Evolutionary conservation across 2,888 invertebrate species (phyloP), one percentile per base, ranked within the genome.

Genomic region (Operophtera brumata): DNA sequence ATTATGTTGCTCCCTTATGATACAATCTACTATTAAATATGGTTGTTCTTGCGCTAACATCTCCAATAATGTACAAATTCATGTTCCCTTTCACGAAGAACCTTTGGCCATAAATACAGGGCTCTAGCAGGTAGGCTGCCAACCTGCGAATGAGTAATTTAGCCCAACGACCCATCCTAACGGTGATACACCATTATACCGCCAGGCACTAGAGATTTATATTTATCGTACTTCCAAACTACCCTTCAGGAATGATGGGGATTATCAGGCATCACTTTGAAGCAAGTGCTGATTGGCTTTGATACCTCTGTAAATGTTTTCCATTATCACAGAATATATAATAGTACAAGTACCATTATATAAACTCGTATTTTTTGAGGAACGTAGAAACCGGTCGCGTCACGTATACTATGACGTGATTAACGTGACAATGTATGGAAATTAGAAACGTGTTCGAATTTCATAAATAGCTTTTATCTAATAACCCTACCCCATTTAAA

Each of bases 141-240:
- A 64, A 62, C 56, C 54, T 59, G 65, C 54, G 46, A 64, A 62
- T 62, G 62, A 59, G 54, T 59, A 65, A 50, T 67, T 65, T 49
- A 50, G 53, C 28, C 51, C 35, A 51, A 61, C 13, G n/a, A 41
- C 41, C 20, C 20, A 20, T 52, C 57, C 41, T 51, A 50, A 53
- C 37, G 46, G n/a, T 47, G 42, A 39, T 53, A 48, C 46, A 40
- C 40, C 39, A 50, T 57, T 57, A 54, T 47, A 47, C 26, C 48
- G 32, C 20, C 30, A 61, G 59, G 58, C 65, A 57, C 62, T 65
- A 54, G 44, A 64, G 62, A 68, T 70, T 68, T 69, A 71, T 70
- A 69, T 66, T 69, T 66, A 71, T 59, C 43, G 48, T 14, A 60
- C 47, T 62, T 57, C 44, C 61, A 56, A 51, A 56, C 60, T 58